Evolutionary conservation across 2,888 invertebrate genomes (phyloP), one percentile per base, ranked within the genome.

Genomic region (Latheticus oryzae): DNA sequence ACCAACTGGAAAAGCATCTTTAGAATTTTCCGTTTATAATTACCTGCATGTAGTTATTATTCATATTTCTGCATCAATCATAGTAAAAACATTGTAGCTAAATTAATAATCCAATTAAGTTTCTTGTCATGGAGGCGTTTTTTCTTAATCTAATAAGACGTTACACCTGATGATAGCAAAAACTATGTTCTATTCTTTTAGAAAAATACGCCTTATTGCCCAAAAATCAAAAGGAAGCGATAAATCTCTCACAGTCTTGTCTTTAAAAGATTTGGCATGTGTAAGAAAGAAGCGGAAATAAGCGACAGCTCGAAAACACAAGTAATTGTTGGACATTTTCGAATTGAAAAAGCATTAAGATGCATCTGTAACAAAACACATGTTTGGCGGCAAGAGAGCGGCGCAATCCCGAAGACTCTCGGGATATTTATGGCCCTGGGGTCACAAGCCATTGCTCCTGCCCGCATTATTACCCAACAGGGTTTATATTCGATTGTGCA

Each of bases 401-500:
- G 68, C 66, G 65, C 73, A 69, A 72, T 74, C 74, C 75, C 70
- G 70, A 73, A 71, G 71, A 72, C 71, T 73, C 71, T 66, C 66
- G 74, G 76, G 75, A 78, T 77, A 78, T 78, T 79, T 79, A 78
- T 78, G 76, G 76, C 77, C 71, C 69, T 71, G 73, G 77, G 78
- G 78, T 78, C 78, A 78, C 76, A 79, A 78, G 78, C 76, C 78
- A 77, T 78, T 78, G 78, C 77, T 78, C 75, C 75, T 76, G 76
- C 75, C 75, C 77, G 77, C 76, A 76, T 78, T 78, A 78, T 78
- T 78, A 78, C 74, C 77, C 76, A 75, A 75, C 76, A 72, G 76
- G 76, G 75, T 76, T 76, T 76, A 76, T 75, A 74, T 76, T 74
- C 75, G 76, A 77, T 76, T 77, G 76, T 77, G 74, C 71, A 70